A percentile compares a stretch with the other conserved stretches of the same genome.
phyloP scores from a whole-genome alignment of 1,140 invertebrate species.

The Brachystomella parvula region DNA sequence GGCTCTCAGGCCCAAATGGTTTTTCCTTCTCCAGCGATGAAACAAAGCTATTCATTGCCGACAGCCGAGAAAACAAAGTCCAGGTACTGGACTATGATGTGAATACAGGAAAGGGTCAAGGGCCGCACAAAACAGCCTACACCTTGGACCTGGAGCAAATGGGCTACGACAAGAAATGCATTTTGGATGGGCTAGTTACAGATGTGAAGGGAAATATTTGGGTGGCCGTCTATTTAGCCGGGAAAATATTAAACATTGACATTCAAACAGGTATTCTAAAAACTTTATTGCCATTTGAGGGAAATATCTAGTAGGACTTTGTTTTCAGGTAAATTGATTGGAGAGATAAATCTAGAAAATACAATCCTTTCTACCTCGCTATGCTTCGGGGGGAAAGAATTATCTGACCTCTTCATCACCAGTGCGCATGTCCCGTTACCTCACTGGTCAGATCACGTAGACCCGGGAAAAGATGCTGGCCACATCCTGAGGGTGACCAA shows the following conservation, averaged over 20 bases:
- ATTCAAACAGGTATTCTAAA: neutral
- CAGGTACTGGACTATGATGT: neutral
- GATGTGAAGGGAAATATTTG: neutral
- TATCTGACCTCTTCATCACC: neutral
- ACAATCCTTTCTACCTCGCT: neutral
- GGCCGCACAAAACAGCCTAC: neutral
- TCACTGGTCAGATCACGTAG: neutral
- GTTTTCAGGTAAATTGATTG: neutral
- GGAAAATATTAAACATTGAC: neutral
- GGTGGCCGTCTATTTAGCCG: neutral
- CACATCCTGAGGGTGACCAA: neutral
- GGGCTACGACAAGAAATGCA: neutral
- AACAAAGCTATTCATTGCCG: neutral
- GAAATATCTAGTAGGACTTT: neutral
- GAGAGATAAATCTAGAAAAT: neutral
- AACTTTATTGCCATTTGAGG: neutral
- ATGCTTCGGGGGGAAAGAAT: neutral
- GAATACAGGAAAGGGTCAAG: neutral
- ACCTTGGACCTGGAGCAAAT: neutral
- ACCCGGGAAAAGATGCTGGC: neutral
- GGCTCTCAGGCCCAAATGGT: neutral
- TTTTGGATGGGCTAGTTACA: neutral
- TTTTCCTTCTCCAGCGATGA: neutral
- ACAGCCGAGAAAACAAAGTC: neutral
- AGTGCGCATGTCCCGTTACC: neutral